Base-by-base conservation (phyloP, 1,140 invertebrate species). In the Trypoxylus dichotomus region DNA sequence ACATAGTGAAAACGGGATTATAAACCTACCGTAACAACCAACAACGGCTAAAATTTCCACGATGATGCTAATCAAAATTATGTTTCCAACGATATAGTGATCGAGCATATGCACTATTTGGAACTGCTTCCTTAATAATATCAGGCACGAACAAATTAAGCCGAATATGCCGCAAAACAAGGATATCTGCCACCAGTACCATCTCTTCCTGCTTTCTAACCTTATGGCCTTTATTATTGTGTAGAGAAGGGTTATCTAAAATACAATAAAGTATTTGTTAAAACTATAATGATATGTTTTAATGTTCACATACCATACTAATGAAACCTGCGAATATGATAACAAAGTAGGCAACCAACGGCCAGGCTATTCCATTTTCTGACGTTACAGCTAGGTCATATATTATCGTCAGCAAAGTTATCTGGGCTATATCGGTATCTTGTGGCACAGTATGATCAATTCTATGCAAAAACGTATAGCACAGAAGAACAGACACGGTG, bases 51-150 rank as follows among this genome's bases (percentile, higher is more conserved):
- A 82, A 13, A 89, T 81, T 83, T 89, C 88, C 10, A 89, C 76
- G 6, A 88, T 82, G 25, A 87, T 85, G 27, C 85, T 85, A 5
- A 86, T 83, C 6, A 88, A 78, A 6, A 89, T 83, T 77, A 88
- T 85, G 54, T 87, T 86, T 41, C 88, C 88, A n/a, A 89, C 85
- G 11, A 89, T 85, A 78, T 89, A 89, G 75, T 86, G 84, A 76
- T 90, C 89, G 19, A 90, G 80, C 19, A 89, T 80, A 72, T 87
- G 87, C 3, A 89, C 82, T n/a, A 89, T 80, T 41, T 84, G 81
- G 41, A 87, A 83, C 41, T 85, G 81, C 11, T 83, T 32, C 60
- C 77, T 47, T 3, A 85, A 54, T 8, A 86, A 68, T 21, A 82
- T 63, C 3, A 77, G 73, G 72, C 80, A 82, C 24, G 87, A 84